These are phyloP conservation scores for Sweltsa coloradensis DNA, from an alignment of 1,140 invertebrate genomes.

Conservation along the genomic window DNA sequence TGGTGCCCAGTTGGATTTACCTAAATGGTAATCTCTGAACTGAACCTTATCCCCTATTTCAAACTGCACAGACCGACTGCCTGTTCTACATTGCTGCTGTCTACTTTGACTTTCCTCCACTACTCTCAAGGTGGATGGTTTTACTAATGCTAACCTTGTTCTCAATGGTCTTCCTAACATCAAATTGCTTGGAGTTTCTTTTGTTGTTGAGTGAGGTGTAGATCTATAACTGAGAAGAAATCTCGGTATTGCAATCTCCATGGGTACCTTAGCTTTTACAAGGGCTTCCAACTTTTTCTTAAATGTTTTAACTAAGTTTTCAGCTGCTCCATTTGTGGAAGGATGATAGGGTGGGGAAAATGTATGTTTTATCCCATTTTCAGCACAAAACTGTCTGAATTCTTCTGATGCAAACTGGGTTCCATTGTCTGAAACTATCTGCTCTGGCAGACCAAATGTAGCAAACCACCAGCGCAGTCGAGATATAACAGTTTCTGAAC, in stretches of 20 bases:
- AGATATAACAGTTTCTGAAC: slow-evolving; percentile 16
- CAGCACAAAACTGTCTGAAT: slow-evolving; percentile 24
- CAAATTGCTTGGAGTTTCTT: background rate
- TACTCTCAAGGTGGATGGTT: no score
- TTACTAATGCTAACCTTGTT: no score
- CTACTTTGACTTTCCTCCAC: no score
- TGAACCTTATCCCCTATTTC: no score
- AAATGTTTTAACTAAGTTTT: slow-evolving; percentile 17
- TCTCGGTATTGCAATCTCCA: background rate
- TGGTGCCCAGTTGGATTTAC: no score
- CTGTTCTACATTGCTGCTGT: no score
- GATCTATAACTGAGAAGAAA: background rate
- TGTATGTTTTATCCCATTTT: no score
- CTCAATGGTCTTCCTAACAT: background rate
- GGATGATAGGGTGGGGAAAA: slow-evolving; percentile 16
- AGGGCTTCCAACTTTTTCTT: slow-evolving; percentile 8
- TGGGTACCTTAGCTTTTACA: background rate
- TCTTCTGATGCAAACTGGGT: slow-evolving; percentile 26
- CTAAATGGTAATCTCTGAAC: no score
- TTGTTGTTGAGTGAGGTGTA: background rate
- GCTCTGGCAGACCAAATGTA: slow-evolving; percentile 24
- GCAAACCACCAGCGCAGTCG: slow-evolving; percentile 23
- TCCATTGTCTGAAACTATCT: slow-evolving; percentile 28
- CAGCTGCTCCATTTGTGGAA: slow-evolving; percentile 18
- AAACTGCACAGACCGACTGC: no score